Percentiles rank a stretch among this genome's conserved stretches.
phyloP scores from a whole-genome alignment of 2,888 invertebrate species.

The Thumatha senex region DNA sequence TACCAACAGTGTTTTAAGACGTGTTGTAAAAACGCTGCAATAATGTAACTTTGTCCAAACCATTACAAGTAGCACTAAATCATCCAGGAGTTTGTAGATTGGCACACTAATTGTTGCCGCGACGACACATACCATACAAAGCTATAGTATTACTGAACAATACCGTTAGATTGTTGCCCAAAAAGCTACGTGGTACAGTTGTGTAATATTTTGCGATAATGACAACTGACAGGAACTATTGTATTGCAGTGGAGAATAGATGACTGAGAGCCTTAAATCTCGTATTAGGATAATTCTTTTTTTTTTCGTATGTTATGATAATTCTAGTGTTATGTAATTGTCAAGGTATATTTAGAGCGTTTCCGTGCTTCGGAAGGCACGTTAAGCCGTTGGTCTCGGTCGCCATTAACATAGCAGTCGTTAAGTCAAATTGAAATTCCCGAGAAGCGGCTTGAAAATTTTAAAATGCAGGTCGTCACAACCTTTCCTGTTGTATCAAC shows the following conservation, averaged over 20 bases:
- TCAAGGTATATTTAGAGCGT: no score
- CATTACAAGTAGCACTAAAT: conserved; percentile 37
- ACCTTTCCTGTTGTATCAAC: no score
- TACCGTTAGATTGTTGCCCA: conserved; percentile 10
- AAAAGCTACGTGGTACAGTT: background rate
- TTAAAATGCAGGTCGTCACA: no score
- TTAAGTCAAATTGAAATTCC: no score
- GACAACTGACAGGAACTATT: conserved; percentile 1
- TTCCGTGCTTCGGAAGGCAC: no score
- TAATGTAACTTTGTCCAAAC: conserved; percentile 8
- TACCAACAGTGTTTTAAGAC: no score
- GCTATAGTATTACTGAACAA: conserved; percentile 9
- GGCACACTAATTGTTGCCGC: conserved; percentile 45
- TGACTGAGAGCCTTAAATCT: background rate
- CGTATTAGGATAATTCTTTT: background rate
- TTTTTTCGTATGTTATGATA: background rate
- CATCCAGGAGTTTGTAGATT: conserved; percentile 45
- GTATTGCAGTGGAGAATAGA: background rate
- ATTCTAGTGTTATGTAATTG: no score
- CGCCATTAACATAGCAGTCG: no score
- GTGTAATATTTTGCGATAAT: conserved; percentile 6
- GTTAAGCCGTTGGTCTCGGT: no score
- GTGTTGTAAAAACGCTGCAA: background rate
- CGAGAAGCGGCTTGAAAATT: no score
- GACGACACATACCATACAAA: conserved; percentile 4